Base-by-base conservation (phyloP, 2,113 vertebrate species). In the Carassius gibelio region DNA sequence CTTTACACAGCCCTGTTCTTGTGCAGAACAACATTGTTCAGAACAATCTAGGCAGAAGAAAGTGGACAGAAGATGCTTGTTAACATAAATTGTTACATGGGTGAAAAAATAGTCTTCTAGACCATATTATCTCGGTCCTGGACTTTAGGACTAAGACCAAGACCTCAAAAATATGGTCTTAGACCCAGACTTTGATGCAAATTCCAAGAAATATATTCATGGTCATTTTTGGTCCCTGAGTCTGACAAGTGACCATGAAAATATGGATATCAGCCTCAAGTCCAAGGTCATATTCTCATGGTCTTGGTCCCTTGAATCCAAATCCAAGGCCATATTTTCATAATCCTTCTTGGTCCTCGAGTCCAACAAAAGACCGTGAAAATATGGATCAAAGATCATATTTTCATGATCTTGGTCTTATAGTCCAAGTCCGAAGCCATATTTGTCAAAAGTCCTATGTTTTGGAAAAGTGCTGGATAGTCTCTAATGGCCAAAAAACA, bases 391-490 rank as follows among this genome's bases (percentile, higher is more conserved):
- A 13, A 34, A 68, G 30, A 68, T 34, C 64, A 15, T 34, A 68
- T 68, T 68, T 2, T 68, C 6, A 68, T 66, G 30, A 14, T 68
- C 64, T 69, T 19, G 15, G 30, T 17, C 26, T 68, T 17, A 0
- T 2, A 8, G 64, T 8, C 13, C 6, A 68, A 34, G 26, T 66
- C 26, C 26, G 34, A 34, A 15, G 14, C 13, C 26, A 34, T 68
- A 34, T 66, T 30, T 14, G 15, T 38, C 36, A 38, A 38, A 38
- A 38, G 36, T 5, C 36, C 57, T 26, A 62, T 1, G 21, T 64
- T 80, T 62, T 64, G 38, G 21, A 38, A 81, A 79, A 72, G 61
- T 14, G 6, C 30, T 75, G 62, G 30, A 71, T 48, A 59, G 74
- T 34, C 81, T 42, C 52, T 75, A 57, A 76, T 23, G 52, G 81